Conservation (phyloP, 2,888 invertebrate genomes). For the Trachelus iudaicus region DNA sequence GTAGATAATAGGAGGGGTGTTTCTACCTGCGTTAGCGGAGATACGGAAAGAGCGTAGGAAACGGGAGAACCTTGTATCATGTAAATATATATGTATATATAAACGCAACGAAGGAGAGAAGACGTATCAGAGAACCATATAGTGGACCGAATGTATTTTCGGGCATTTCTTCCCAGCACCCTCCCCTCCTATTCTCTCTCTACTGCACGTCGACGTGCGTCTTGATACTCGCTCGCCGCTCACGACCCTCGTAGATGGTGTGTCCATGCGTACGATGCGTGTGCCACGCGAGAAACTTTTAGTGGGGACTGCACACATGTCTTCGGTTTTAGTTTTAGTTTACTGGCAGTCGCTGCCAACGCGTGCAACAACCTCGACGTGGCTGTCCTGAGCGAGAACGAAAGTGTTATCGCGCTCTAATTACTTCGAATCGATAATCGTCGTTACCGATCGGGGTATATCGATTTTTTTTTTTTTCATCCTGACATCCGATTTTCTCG, state of each 20-base stretch:
- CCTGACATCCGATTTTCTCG: background rate
- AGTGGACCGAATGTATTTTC: conserved; percentile 16
- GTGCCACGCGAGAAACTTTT: conserved; percentile 14
- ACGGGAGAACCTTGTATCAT: background rate
- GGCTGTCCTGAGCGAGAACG: background rate
- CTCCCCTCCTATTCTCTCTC: background rate
- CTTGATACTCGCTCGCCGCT: background rate
- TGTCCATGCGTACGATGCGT: conserved; percentile 7
- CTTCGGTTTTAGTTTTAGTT: conserved; percentile 63
- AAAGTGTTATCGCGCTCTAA: background rate
- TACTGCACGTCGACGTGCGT: background rate
- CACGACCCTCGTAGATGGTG: conserved; percentile 13
- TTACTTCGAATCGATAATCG: background rate
- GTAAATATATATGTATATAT: conserved; percentile 16
- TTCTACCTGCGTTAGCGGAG: background rate
- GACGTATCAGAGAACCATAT: background rate
- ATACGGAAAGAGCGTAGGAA: background rate
- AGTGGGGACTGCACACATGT: conserved; percentile 57
- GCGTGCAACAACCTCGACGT: conserved; percentile 19
- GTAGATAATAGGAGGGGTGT: background rate
- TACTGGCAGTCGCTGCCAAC: conserved; percentile 43
- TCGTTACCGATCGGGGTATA: background rate
- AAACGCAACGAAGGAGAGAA: conserved; percentile 4
- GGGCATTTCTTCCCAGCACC: conserved; percentile 10
- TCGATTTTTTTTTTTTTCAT: background rate